Percentiles rank a stretch among this genome's conserved stretches.
Conservation (phyloP, 30 jellyfish, hydroid and myxozoan genomes). For the Pelagia noctiluca region DNA sequence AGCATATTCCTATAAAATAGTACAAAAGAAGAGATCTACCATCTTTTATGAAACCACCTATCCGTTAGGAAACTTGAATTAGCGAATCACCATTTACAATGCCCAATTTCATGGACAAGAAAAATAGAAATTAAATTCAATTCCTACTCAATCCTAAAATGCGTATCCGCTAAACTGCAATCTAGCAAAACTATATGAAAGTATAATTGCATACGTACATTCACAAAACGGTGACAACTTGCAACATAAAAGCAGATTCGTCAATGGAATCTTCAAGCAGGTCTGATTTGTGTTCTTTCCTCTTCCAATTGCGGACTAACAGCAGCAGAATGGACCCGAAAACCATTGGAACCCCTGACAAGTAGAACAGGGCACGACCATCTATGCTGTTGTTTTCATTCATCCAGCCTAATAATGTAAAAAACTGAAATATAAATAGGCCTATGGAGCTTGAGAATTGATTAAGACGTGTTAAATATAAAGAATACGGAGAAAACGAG, state of each 20-base stretch:
- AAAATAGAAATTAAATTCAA: no score
- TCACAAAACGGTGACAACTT: constrained; percentile 48
- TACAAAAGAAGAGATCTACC: no score
- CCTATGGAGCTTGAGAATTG: background rate
- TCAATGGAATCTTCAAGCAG: background rate
- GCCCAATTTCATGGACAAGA: no score
- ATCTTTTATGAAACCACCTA: no score
- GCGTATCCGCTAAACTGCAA: no score
- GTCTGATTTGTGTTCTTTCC: background rate
- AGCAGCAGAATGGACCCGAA: constrained; percentile 83
- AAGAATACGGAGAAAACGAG: no score
- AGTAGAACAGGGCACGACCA: constrained; percentile 79
- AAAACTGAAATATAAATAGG: background rate
- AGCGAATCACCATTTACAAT: no score
- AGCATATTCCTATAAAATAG: no score
- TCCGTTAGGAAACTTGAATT: no score
- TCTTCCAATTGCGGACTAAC: constrained; percentile 69
- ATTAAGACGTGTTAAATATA: background rate
- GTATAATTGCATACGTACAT: background rate
- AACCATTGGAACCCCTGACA: constrained; percentile 87
- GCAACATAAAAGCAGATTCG: constrained; percentile 36
- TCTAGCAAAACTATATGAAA: no score
- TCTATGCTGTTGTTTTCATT: constrained; percentile 73
- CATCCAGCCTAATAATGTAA: constrained; percentile 75
- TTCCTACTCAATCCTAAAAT: no score